Evolutionary conservation across 2,888 invertebrate genomes (phyloP).

Genomic region (Synanthedon myopaeformis): DNA sequence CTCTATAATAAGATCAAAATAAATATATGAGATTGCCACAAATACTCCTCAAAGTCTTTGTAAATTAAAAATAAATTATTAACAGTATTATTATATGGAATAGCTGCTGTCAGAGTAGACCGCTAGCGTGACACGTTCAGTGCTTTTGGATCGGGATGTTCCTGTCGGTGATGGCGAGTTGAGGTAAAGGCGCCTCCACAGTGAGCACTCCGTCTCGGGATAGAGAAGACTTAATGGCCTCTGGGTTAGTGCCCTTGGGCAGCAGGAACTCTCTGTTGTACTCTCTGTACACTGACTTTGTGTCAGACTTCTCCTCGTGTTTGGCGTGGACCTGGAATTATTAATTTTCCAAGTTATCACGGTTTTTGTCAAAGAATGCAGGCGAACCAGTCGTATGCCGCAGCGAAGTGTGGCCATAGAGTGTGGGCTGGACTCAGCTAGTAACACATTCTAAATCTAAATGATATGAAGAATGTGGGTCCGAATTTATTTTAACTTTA

Average conservation of each 20-base stretch:
- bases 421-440: no score
- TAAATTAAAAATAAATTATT: constrained; percentile 68
- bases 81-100: constrained; percentile 59
- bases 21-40: constrained; percentile 49
- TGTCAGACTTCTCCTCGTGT: constrained; percentile 97
- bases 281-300: constrained; percentile 96
- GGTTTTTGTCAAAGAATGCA: no score
- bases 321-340: constrained; percentile 90
- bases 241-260: constrained; percentile 97
- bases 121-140: constrained; percentile 37
- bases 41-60: constrained; percentile 53
- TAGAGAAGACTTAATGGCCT: constrained; percentile 94
- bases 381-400: neutral
- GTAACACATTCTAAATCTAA: no score
- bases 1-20: constrained; percentile 52
- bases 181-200: constrained; percentile 96
- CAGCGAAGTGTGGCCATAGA: neutral
- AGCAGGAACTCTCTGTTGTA: constrained; percentile 97
- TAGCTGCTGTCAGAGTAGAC: constrained; percentile 46
- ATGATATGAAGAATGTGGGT: no score
- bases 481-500: no score
- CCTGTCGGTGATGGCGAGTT: constrained; percentile 82
- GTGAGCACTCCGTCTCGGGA: constrained; percentile 97
- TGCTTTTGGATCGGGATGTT: constrained; percentile 83
- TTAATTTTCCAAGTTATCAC: no score